Evolutionary conservation across 2,113 vertebrate genomes (phyloP), one percentile per base, ranked within the genome.

Genomic region (Ivindomyrus marchei): DNA sequence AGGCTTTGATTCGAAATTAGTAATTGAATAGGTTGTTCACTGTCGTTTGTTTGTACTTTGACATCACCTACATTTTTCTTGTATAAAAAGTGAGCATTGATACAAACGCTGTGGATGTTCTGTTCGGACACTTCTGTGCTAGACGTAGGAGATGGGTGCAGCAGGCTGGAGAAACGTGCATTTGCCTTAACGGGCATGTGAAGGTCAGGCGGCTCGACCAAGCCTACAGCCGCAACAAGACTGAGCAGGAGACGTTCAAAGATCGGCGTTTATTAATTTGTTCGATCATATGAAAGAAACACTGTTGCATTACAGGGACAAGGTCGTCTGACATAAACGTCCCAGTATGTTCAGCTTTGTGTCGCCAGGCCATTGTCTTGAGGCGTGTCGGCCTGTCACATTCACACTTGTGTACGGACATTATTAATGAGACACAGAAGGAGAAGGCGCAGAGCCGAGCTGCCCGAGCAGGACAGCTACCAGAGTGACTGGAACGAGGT

Each of bases 201-300:
- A 66, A 3, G n/a, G 27, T 13, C 24, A 7, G 31, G 27, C 3
- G 15, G 5, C 24, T 1, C 4, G 3, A 27, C 24, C 31, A 4
- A 17, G 49, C 6, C 39, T 17, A 8, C 24, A 36, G 49, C 31
- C 15, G n/a, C 47, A 52, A 31, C 49, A 27, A 87, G 47, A 62
- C 53, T 45, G 4, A 58, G 87, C 15, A 36, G 42, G 27, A 62
- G 53, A 13, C 8, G 8, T 62, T 88, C 21, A 31, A 21, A 58
- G 53, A 45, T 19, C 8, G 2, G 90, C 90, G 88, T 94, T 95
- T 95, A 95, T 94, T 95, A 90, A 92, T 80, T 94, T 86, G 91
- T 88, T 93, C 92, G 92, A 93, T 92, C 90, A 92, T 87, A 90
- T 77, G 91, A 93, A 95, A 93, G 91, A 92, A 91, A 92, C 90